A percentile compares a stretch with the other conserved stretches of the same genome.
Evolutionary conservation across 2,797 vertebrate species (phyloP).

Genomic region (Tapera naevia): DNA sequence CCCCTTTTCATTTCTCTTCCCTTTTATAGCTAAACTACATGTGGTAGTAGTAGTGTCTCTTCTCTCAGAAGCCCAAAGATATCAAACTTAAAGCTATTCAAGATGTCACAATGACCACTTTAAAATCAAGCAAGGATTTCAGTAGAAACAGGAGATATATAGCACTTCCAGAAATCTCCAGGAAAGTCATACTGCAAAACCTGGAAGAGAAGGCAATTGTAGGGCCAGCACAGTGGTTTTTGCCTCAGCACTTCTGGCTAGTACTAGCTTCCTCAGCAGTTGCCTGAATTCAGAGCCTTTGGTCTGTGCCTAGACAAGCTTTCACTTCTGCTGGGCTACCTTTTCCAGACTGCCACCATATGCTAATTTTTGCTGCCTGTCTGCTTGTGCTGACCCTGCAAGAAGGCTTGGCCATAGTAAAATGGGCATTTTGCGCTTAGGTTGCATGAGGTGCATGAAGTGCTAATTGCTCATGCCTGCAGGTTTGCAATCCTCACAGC

Average conservation of each 20-base stretch:
- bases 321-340: neutral
- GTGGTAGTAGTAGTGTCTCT: neutral
- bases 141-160: neutral
- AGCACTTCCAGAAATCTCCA: neutral
- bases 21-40: neutral
- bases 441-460: neutral
- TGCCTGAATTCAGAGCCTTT: neutral
- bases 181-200: neutral
- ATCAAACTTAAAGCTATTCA: neutral
- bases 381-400: neutral
- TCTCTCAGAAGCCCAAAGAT: neutral
- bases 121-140: neutral
- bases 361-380: neutral
- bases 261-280: neutral
- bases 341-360: neutral
- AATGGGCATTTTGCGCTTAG: neutral
- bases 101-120: neutral
- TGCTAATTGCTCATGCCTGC: neutral
- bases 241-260: neutral
- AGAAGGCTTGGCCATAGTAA: neutral
- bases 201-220: neutral
- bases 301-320: neutral
- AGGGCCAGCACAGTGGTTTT: rapidly evolving
- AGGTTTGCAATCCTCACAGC: neutral
- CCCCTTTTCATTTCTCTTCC: neutral